These are phyloP conservation scores for Loriculus beryllinus DNA, from an alignment of 2,797 vertebrate genomes.

Conservation along the genomic window DNA sequence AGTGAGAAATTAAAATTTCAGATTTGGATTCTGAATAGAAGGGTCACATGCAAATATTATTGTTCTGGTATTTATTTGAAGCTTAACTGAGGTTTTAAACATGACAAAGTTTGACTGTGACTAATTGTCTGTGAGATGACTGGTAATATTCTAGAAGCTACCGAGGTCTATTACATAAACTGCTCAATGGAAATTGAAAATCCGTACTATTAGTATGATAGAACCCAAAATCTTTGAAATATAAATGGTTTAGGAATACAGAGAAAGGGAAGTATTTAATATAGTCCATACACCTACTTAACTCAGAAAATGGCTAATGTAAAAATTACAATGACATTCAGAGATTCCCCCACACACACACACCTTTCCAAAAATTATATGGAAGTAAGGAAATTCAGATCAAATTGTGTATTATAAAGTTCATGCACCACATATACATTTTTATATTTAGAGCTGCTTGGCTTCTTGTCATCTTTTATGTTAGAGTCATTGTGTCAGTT, in stretches of 20 bases:
- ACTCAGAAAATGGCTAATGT: neutral
- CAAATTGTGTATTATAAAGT: neutral
- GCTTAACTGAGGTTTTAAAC: neutral
- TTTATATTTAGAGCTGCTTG: neutral
- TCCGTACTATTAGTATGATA: neutral
- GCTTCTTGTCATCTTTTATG: constrained; percentile 7
- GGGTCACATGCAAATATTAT: neutral
- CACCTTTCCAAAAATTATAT: neutral
- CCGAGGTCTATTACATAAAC: neutral
- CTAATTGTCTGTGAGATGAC: neutral
- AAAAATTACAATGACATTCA: neutral
- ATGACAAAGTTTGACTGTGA: neutral
- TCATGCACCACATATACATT: neutral
- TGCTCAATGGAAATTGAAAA: neutral
- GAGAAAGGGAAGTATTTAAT: neutral
- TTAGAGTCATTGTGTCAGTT: neutral
- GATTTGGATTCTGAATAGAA: neutral
- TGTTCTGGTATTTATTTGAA: neutral
- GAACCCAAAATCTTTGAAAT: neutral
- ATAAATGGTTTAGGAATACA: neutral
- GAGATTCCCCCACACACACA: neutral
- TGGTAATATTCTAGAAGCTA: neutral
- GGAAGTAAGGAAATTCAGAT: neutral
- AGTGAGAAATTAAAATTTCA: neutral
- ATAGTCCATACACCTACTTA: neutral